Evolutionary conservation across 2,888 invertebrate genomes (phyloP), one percentile per base, ranked within the genome.

Genomic region (Stictocephala bisonia): DNA sequence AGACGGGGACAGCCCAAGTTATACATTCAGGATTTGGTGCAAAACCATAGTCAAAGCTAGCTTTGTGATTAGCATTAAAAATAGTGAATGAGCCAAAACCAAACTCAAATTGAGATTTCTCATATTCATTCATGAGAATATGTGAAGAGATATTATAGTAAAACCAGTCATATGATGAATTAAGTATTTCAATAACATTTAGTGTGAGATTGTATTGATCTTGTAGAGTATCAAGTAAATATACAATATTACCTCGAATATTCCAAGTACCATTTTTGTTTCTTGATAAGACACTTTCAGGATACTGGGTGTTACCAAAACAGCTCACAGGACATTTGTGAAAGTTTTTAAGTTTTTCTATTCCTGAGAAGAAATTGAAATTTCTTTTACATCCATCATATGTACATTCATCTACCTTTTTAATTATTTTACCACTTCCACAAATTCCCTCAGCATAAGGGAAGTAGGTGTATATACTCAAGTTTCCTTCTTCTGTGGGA

Each of bases 1-100:
- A 26, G 24, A n/a, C 18, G 6, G 69, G 69, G 3, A 69, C 31
- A 40, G 53, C 69, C 53, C 53, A 69, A 40, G 40, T 26, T 40
- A 69, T 53, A n/a, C 69, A 69, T 40, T 69, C 53, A 31, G 69
- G 53, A 22, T 24, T 40, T 29, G 56, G 26, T 20, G 69, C 35
- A 40, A 69, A 69, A 24, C 40, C 27, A 18, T 69, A 53, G 4
- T 69, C 53, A 26, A 69, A 24, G 2, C 24, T 41, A 1, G 69
- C 53, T 18, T 69, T 15, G 15, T 15, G 40, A 3, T 50, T 31
- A 11, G 56, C 35, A n/a, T 69, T 53, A 20, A 56, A 18, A 11
- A 53, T 26, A 22, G 69, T 40, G 51, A 31, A 69, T 22, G 51
- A n/a, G 9, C 69, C 69, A 29, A 69, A 69, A 31, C 69, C 69